Evolutionary conservation across 2,797 vertebrate species (phyloP).

Genomic region (Neopelma chrysocephalum): DNA sequence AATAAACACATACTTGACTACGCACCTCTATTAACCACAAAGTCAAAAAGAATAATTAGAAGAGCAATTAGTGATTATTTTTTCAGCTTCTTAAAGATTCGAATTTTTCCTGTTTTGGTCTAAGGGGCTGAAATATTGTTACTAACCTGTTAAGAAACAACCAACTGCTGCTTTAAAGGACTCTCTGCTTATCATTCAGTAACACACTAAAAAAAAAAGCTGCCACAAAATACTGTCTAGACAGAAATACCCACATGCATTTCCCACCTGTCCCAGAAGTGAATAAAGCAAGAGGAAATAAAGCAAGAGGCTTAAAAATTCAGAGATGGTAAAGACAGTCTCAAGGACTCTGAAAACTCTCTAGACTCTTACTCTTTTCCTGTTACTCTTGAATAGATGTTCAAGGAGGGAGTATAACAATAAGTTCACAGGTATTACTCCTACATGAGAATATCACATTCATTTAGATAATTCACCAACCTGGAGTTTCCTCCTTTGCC

Average conservation of each 20-base stretch:
- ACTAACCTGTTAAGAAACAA: background rate
- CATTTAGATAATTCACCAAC: background rate
- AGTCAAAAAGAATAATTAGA: background rate
- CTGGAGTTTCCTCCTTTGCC: background rate
- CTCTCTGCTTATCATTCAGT: background rate
- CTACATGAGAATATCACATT: fast-evolving
- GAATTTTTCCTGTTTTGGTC: background rate
- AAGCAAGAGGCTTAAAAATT: background rate
- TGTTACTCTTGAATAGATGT: background rate
- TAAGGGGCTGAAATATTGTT: background rate
- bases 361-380: background rate
- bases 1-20: background rate
- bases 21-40: background rate
- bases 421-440: background rate
- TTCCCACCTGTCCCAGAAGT: background rate
- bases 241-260: background rate
- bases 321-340: background rate
- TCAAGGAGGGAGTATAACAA: background rate
- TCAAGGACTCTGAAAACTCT: background rate
- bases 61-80: background rate
- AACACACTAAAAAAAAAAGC: background rate
- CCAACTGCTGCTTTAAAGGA: background rate
- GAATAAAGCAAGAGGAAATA: background rate
- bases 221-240: background rate
- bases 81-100: background rate